Percentiles rank a stretch among this genome's conserved stretches.
Evolutionary conservation across 2,888 invertebrate genomes (phyloP).

Genomic region (Drosophila monieri): DNA sequence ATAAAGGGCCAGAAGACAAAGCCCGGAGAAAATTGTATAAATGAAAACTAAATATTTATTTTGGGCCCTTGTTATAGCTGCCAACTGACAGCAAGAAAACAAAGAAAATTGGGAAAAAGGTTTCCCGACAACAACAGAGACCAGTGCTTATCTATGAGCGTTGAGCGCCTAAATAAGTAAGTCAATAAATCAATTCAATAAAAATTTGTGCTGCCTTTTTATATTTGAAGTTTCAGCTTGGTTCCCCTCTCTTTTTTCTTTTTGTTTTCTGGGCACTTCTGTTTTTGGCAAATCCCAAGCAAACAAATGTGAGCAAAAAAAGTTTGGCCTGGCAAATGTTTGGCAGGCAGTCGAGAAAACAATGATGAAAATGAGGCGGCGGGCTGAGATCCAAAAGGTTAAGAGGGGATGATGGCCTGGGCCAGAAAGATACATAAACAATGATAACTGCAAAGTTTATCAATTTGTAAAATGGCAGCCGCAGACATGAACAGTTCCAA

Average conservation of each 20-base stretch:
- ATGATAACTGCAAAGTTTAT: constrained; percentile 76
- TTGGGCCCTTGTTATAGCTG: constrained; percentile 62
- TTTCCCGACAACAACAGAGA: constrained; percentile 32
- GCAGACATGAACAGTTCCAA: constrained; percentile 32
- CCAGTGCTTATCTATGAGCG: constrained; percentile 60
- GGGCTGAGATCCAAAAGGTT: constrained; percentile 42
- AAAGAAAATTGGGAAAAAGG: constrained; percentile 40
- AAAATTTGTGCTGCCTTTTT: constrained; percentile 67
- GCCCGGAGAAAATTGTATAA: constrained; percentile 56
- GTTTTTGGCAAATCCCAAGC: constrained; percentile 65
- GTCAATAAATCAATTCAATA: constrained; percentile 79
- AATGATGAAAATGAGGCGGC: constrained; percentile 38
- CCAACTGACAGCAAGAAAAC: constrained; percentile 53
- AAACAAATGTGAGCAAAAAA: constrained; percentile 57
- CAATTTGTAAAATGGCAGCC: constrained; percentile 74
- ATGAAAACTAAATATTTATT: constrained; percentile 78
- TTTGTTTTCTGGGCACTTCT: constrained; percentile 34
- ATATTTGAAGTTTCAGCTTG: constrained; percentile 48
- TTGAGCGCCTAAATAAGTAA: constrained; percentile 72
- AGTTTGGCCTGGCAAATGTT: constrained; percentile 51
- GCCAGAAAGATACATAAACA: constrained; percentile 70
- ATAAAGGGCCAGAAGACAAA: constrained; percentile 25
- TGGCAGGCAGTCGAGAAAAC: constrained; percentile 47
- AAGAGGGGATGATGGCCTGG: constrained; percentile 43
- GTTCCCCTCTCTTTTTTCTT: constrained; percentile 28